Evolutionary conservation across 2,888 invertebrate genomes (phyloP).

Genomic region (Laothoe populi): DNA sequence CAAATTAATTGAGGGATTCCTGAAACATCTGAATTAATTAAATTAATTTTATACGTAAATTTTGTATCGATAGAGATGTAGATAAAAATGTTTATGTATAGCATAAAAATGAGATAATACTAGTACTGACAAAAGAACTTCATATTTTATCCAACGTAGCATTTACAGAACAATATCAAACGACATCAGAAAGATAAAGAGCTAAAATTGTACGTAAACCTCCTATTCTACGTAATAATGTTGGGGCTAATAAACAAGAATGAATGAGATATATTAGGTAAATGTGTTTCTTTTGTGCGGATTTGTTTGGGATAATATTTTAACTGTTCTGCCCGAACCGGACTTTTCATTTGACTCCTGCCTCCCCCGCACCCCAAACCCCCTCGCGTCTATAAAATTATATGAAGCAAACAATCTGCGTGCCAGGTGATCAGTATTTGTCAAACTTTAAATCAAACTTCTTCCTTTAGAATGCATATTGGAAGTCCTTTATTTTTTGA

Average conservation of each 20-base stretch:
- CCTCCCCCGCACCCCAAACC: constrained; percentile 38
- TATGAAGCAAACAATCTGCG: constrained; percentile 72
- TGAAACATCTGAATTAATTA: no score
- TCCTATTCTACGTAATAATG: constrained; percentile 28
- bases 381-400: constrained; percentile 66
- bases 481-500: not conserved
- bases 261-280: constrained; percentile 65
- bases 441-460: constrained; percentile 49
- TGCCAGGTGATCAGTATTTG: constrained; percentile 40
- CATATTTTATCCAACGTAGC: not conserved
- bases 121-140: no score
- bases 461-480: constrained; percentile 11
- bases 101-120: no score
- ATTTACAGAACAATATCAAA: not conserved
- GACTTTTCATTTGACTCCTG: constrained; percentile 60
- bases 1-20: no score
- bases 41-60: no score
- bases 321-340: constrained; percentile 46
- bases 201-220: constrained; percentile 26
- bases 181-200: constrained; percentile 27
- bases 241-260: constrained; percentile 36
- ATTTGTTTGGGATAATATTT: constrained; percentile 58
- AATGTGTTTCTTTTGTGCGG: constrained; percentile 62
- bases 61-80: no score
- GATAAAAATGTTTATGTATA: no score